These are phyloP conservation scores for Lasioglossum calceatum DNA, from an alignment of 2,888 invertebrate species.

Conservation along the genomic window DNA sequence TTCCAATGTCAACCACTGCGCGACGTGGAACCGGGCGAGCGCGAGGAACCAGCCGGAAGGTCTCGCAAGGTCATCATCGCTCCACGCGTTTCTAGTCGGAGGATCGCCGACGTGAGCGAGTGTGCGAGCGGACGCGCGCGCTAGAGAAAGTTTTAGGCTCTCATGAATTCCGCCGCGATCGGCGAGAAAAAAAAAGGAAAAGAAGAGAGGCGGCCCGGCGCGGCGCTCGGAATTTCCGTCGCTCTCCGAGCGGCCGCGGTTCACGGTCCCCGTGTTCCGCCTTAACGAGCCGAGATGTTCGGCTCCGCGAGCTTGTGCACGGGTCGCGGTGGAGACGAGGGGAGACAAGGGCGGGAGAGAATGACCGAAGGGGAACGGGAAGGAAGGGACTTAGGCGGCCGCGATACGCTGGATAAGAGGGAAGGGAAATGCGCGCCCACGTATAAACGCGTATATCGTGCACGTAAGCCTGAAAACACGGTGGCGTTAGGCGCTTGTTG, in stretches of 20 bases:
- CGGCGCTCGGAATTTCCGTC: slow-evolving; percentile 49
- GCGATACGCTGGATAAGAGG: slow-evolving; percentile 57
- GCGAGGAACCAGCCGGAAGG: slow-evolving; percentile 61
- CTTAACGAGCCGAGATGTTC: slow-evolving; percentile 64
- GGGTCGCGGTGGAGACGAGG: background rate
- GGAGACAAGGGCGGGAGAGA: slow-evolving; percentile 14
- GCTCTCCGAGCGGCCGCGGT: background rate
- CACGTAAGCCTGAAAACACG: slow-evolving; percentile 68
- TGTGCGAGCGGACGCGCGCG: background rate
- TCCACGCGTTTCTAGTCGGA: slow-evolving; percentile 27
- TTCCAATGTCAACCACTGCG: slow-evolving; percentile 70
- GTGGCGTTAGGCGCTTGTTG: slow-evolving; percentile 65
- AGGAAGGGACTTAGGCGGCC: slow-evolving; percentile 42
- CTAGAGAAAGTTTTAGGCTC: slow-evolving; percentile 62
- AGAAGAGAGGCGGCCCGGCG: background rate
- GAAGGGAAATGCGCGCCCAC: slow-evolving; percentile 60
- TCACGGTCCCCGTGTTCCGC: slow-evolving; percentile 35
- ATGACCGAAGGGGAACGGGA: slow-evolving; percentile 17
- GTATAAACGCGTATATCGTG: slow-evolving; percentile 65
- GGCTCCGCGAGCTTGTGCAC: slow-evolving; percentile 13
- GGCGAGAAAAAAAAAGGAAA: slow-evolving; percentile 20
- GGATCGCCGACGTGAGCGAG: background rate
- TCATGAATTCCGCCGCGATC: slow-evolving; percentile 38
- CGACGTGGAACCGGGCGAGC: slow-evolving; percentile 55
- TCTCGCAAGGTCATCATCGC: slow-evolving; percentile 67